These are phyloP conservation scores for Carassius gibelio DNA, from an alignment of 2,113 vertebrate genomes.

Conservation along the genomic window DNA sequence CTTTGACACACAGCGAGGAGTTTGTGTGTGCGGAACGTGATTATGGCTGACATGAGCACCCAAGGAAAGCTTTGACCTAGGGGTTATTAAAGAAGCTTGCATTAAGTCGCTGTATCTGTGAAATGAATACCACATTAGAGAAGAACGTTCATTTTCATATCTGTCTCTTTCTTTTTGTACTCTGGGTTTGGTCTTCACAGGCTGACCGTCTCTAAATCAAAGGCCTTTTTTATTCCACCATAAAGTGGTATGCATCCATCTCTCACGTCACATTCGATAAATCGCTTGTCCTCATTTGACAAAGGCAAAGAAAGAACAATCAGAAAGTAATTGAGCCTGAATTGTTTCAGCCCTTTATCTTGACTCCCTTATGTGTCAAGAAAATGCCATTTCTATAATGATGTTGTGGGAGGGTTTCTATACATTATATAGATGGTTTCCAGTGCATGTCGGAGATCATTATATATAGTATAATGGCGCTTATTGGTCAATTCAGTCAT, in stretches of 20 bases:
- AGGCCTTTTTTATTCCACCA: neutral
- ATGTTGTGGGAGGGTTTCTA: neutral
- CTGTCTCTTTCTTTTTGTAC: neutral
- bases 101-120: conserved; percentile 12
- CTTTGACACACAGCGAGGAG: neutral
- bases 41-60: neutral
- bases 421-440: neutral
- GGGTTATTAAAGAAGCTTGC: conserved; percentile 21
- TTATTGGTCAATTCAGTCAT: neutral
- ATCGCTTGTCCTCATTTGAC: conserved; percentile 29
- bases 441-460: neutral
- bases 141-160: conserved; percentile 14
- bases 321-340: conserved; percentile 35
- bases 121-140: conserved; percentile 14
- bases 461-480: neutral
- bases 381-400: conserved; percentile 15
- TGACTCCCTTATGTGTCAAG: conserved; percentile 24
- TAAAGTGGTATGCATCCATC: neutral
- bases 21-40: conserved; percentile 14
- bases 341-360: conserved; percentile 20
- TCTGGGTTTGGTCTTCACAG: neutral
- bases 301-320: conserved; percentile 19
- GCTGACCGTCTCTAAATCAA: neutral
- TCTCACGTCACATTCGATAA: conserved; percentile 7
- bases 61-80: conserved; percentile 11